Conservation (phyloP, 1,140 invertebrate species). For the Doryteuthis pealeii region DNA sequence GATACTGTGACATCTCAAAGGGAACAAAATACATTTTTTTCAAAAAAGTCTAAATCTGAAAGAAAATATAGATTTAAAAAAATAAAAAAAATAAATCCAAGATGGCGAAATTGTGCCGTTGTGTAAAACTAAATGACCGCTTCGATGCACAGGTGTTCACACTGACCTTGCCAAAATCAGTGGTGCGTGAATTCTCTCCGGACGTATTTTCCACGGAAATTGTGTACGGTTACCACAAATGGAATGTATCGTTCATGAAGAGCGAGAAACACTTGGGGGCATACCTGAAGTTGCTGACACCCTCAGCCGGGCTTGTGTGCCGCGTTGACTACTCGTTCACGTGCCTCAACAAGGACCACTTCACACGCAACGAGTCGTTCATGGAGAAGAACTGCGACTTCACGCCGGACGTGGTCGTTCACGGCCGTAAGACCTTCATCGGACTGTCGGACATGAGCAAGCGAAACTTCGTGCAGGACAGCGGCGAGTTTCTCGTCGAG, state of each 20-base stretch:
- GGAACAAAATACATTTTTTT: background rate
- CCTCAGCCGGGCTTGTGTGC: conserved; percentile 68
- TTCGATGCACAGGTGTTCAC: conserved; percentile 75
- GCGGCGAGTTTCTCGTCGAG: conserved; percentile 82
- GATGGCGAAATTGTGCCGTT: conserved; percentile 83
- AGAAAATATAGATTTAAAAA: background rate
- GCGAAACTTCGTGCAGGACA: conserved; percentile 78
- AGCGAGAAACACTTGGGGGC: conserved; percentile 79
- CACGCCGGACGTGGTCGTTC: conserved; percentile 73
- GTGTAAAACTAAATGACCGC: conserved; percentile 80
- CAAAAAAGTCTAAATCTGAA: background rate
- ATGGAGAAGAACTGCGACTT: conserved; percentile 75
- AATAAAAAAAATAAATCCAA: background rate
- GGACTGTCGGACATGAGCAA: conserved; percentile 75
- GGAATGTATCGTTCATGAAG: conserved; percentile 82
- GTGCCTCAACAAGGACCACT: conserved; percentile 81
- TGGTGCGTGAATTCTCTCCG: conserved; percentile 44
- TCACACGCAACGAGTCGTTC: conserved; percentile 79
- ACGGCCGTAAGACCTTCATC: conserved; percentile 79
- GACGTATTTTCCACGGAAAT: conserved; percentile 74
- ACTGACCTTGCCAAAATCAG: conserved; percentile 48
- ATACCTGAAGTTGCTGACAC: conserved; percentile 77
- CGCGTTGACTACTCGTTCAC: conserved; percentile 81
- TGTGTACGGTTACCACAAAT: conserved; percentile 80
- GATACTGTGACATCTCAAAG: background rate